Conservation (phyloP, 2,113 vertebrate genomes). For the Emydocephalus ijimae region DNA sequence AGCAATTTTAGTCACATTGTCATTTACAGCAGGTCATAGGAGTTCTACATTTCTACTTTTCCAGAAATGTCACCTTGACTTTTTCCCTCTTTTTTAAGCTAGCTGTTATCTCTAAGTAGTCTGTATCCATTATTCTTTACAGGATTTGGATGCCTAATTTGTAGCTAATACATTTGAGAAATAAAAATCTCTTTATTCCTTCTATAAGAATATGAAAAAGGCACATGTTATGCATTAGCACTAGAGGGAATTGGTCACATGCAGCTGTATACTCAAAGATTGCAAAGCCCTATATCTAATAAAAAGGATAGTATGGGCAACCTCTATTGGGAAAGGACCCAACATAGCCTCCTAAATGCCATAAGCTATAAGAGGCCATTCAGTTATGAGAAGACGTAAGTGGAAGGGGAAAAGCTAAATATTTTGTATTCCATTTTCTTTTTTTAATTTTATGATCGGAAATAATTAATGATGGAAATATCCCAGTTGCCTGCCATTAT, state of each 20-base stretch:
- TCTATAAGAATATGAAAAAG: background rate
- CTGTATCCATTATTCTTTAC: conserved; percentile 2
- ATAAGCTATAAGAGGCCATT: background rate
- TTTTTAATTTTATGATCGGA: background rate
- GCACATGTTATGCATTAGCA: background rate
- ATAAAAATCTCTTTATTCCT: background rate
- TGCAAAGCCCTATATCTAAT: background rate
- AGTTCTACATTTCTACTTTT: background rate
- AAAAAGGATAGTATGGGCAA: background rate
- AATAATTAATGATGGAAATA: background rate
- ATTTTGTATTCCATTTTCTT: background rate
- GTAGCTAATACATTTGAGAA: background rate
- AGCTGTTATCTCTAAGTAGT: background rate
- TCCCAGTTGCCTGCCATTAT: background rate
- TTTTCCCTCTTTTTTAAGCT: background rate
- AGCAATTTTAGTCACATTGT: background rate
- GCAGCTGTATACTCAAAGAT: background rate
- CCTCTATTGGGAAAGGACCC: background rate
- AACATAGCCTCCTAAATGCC: background rate
- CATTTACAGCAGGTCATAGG: background rate
- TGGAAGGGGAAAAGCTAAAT: background rate
- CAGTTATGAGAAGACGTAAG: background rate
- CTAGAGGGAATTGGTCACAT: background rate
- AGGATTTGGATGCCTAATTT: background rate
- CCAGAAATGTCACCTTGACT: background rate